A percentile compares a stretch with the other conserved stretches of the same genome.
These are phyloP conservation scores for Coluber constrictor DNA, from an alignment of 2,797 vertebrate genomes.

Conservation along the genomic window DNA sequence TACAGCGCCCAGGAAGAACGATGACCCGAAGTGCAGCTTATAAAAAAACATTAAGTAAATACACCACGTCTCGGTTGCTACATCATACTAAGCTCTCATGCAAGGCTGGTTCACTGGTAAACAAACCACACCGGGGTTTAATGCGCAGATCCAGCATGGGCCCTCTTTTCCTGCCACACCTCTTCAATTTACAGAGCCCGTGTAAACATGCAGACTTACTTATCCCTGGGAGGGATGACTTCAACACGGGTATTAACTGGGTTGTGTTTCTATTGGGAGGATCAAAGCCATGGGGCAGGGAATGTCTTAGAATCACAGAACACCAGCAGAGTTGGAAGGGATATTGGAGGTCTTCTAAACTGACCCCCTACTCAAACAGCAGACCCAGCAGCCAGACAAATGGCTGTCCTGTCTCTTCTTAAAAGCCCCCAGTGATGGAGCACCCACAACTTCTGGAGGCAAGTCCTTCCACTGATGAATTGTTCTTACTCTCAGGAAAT, in stretches of 20 bases:
- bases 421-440: too few relatives aligned
- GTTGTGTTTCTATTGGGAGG: background rate
- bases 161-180: background rate
- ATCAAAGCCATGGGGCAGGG: background rate
- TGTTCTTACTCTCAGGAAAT: too few relatives aligned
- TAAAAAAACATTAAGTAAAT: background rate
- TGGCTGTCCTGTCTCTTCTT: too few relatives aligned
- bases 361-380: fast-evolving
- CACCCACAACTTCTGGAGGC: too few relatives aligned
- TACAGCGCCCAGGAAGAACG: background rate
- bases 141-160: background rate
- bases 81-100: background rate
- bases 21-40: background rate
- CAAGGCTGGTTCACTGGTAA: background rate
- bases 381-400: too few relatives aligned
- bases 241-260: background rate
- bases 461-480: too few relatives aligned
- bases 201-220: background rate
- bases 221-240: background rate
- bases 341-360: background rate
- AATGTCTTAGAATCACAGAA: background rate
- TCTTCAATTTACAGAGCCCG: background rate
- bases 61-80: background rate
- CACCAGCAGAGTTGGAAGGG: background rate
- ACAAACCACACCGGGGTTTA: background rate